Percentiles rank a stretch among this genome's conserved stretches.
Evolutionary conservation across 2,888 invertebrate species (phyloP).

Genomic region (Harmothoe impar): DNA sequence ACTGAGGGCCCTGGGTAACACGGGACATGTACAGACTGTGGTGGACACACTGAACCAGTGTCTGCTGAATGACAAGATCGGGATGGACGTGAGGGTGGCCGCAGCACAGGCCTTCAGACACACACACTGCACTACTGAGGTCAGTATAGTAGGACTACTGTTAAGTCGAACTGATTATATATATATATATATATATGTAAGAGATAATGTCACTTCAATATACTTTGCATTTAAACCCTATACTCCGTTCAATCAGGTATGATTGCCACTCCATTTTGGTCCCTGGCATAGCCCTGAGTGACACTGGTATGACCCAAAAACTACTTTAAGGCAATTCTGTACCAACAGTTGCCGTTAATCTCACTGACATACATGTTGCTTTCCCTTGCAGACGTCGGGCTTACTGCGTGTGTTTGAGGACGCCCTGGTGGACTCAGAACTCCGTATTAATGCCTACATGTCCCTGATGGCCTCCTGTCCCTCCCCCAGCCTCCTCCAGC

Average conservation of each 20-base stretch:
- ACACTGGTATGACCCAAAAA: too few species aligned
- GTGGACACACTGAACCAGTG: slow-evolving; percentile 76
- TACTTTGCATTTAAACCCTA: too few species aligned
- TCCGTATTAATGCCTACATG: slow-evolving; percentile 93
- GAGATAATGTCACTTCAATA: too few species aligned
- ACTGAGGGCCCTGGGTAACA: slow-evolving; percentile 92
- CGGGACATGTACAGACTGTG: slow-evolving; percentile 87
- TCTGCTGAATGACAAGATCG: slow-evolving; percentile 85
- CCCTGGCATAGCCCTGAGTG: too few species aligned
- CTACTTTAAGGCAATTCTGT: too few species aligned
- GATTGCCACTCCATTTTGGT: too few species aligned
- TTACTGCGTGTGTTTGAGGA: not conserved
- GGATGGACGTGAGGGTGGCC: slow-evolving; percentile 89
- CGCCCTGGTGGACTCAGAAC: slow-evolving; percentile 89
- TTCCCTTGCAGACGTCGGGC: not conserved
- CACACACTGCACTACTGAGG: slow-evolving; percentile 87
- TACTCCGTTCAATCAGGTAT: too few species aligned
- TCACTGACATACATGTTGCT: too few species aligned
- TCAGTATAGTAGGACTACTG: slow-evolving; percentile 68
- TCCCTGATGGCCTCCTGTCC: slow-evolving; percentile 96
- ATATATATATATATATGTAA: not conserved
- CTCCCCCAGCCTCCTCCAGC: slow-evolving; percentile 85
- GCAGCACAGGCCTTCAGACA: slow-evolving; percentile 91
- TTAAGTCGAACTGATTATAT: not conserved
- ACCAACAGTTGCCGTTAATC: too few species aligned